Conservation (phyloP, 2,888 invertebrate genomes). For the Acrobasis repandana region DNA sequence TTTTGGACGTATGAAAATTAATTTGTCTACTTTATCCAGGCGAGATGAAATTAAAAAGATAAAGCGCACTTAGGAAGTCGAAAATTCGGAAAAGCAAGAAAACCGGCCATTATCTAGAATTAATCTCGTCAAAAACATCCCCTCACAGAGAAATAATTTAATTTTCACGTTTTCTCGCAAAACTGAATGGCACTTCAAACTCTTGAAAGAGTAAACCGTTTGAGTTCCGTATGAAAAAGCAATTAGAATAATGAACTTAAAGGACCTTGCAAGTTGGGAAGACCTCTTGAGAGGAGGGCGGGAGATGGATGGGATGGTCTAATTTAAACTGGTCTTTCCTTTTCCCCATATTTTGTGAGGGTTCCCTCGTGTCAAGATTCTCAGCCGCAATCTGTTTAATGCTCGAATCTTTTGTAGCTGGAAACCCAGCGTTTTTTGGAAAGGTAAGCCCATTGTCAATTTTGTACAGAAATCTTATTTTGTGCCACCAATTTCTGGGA, state of each 20-base stretch:
- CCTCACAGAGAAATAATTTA: constrained; percentile 68
- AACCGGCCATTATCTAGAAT: constrained; percentile 55
- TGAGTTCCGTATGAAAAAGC: constrained; percentile 67
- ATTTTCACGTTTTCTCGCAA: constrained; percentile 70
- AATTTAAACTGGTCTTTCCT: constrained; percentile 11
- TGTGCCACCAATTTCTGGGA: constrained; percentile 20
- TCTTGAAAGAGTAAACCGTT: constrained; percentile 69
- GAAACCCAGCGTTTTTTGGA: constrained; percentile 39
- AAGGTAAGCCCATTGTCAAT: constrained; percentile 35
- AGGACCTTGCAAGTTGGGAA: constrained; percentile 43
- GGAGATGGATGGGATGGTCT: constrained; percentile 18
- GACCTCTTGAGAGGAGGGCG: constrained; percentile 12
- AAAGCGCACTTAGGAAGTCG: constrained; percentile 34
- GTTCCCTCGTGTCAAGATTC: constrained; percentile 51
- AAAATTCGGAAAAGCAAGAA: constrained; percentile 39
- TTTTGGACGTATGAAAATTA: constrained; percentile 28
- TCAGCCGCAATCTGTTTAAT: constrained; percentile 68
- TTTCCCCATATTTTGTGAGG: constrained; percentile 26
- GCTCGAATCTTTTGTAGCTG: constrained; percentile 55
- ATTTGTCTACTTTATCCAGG: constrained; percentile 31
- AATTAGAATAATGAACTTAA: constrained; percentile 76
- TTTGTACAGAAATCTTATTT: constrained; percentile 27
- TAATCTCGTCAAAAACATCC: constrained; percentile 61
- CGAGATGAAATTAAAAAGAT: constrained; percentile 36
- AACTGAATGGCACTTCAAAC: constrained; percentile 67